These are phyloP conservation scores for Drosophila infuscata DNA, from an alignment of 2,888 invertebrate species.

Conservation along the genomic window DNA sequence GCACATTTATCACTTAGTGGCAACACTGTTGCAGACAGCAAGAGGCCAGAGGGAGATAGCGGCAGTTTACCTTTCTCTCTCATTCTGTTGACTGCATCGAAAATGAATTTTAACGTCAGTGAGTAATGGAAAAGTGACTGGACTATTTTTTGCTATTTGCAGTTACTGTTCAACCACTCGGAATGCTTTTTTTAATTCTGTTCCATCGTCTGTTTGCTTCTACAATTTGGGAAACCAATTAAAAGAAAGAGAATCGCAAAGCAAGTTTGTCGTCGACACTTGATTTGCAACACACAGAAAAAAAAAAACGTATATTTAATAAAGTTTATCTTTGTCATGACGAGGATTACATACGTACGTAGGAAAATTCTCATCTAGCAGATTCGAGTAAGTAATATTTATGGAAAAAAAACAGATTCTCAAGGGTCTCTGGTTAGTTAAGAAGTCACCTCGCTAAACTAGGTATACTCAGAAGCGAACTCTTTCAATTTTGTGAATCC, in stretches of 20 bases:
- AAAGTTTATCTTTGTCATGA: not conserved
- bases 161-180: not conserved
- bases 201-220: not conserved
- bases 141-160: not conserved
- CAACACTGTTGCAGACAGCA: not conserved
- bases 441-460: too few relatives aligned
- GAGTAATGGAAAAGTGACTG: not conserved
- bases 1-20: constrained; percentile 24
- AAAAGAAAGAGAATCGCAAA: too few relatives aligned
- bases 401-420: too few relatives aligned
- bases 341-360: too few relatives aligned
- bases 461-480: too few relatives aligned
- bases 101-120: not conserved
- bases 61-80: not conserved
- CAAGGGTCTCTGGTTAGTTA: too few relatives aligned
- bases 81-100: not conserved
- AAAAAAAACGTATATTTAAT: too few relatives aligned
- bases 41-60: not conserved
- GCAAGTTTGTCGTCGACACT: not conserved
- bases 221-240: too few relatives aligned
- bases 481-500: too few relatives aligned
- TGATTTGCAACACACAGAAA: not conserved
- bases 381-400: too few relatives aligned
- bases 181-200: not conserved
- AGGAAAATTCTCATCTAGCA: too few relatives aligned